These are phyloP conservation scores for Coreoperca whiteheadi DNA, from an alignment of 2,113 vertebrate genomes.

Conservation along the genomic window DNA sequence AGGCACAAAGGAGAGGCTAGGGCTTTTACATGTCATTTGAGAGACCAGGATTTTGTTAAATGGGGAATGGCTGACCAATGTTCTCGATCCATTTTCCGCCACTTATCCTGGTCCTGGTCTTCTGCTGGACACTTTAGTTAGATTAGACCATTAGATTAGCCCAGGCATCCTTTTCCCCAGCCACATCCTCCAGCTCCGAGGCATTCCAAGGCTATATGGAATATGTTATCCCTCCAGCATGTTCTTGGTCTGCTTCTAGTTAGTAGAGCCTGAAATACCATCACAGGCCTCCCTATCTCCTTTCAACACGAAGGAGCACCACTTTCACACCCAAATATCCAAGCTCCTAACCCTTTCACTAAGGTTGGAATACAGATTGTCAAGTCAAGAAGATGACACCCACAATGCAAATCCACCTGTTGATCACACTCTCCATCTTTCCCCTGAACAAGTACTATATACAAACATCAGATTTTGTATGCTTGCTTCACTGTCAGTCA, in stretches of 20 bases:
- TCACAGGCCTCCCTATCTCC: not conserved
- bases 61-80: not conserved
- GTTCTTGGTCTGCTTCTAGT: conserved; percentile 31
- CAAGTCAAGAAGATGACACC: not conserved
- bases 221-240: conserved; percentile 10
- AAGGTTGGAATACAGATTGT: not conserved
- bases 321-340: not conserved
- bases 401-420: not conserved
- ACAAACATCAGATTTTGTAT: not conserved
- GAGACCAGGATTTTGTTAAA: not conserved
- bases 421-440: not conserved
- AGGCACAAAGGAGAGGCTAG: not conserved
- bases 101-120: not conserved
- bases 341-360: not conserved
- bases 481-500: not conserved
- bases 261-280: conserved; percentile 15
- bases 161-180: conserved; percentile 10
- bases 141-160: not conserved
- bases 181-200: conserved; percentile 4
- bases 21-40: conserved; percentile 7
- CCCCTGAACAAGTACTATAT: not conserved
- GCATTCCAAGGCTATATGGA: not conserved
- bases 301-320: not conserved
- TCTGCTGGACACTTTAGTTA: conserved; percentile 10
- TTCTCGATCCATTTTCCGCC: not conserved